These are phyloP conservation scores for Invenusta paracnida DNA, from an alignment of 2,888 invertebrate genomes.

Conservation along the genomic window DNA sequence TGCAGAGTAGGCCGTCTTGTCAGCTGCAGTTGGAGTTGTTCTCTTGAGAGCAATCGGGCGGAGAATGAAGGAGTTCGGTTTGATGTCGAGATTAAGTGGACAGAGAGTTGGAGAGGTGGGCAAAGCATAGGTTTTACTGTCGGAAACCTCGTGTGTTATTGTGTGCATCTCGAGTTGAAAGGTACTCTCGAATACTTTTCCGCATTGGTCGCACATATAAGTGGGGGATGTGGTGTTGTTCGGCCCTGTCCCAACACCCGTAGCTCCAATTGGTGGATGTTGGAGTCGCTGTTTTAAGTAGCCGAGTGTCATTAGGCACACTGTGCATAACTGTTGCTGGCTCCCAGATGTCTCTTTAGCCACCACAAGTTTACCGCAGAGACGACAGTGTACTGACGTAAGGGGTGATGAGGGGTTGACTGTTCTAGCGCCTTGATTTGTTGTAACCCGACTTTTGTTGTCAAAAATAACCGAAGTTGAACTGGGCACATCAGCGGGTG, in stretches of 20 bases:
- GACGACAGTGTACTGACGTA: background rate
- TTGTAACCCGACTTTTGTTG: too few relatives aligned
- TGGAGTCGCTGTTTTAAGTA: background rate
- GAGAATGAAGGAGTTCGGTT: background rate
- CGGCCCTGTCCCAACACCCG: too few relatives aligned
- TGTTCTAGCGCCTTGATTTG: background rate
- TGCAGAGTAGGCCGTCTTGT: background rate
- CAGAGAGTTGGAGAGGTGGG: background rate
- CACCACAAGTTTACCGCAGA: background rate
- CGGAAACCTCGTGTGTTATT: background rate
- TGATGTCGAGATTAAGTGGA: background rate
- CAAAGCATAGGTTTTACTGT: background rate
- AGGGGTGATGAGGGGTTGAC: background rate
- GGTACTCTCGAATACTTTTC: background rate
- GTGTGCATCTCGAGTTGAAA: constrained; percentile 11
- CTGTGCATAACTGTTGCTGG: background rate
- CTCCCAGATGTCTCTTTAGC: too few relatives aligned
- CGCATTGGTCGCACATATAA: background rate
- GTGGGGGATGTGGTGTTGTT: background rate
- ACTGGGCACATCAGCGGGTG: background rate
- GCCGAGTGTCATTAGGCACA: background rate
- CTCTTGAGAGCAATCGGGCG: background rate
- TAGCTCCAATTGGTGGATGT: too few relatives aligned
- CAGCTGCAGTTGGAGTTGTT: background rate
- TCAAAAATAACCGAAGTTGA: too few relatives aligned